These are phyloP conservation scores for Campylomormyrus tamandua DNA, from an alignment of 2,113 vertebrate species.

Conservation along the genomic window DNA sequence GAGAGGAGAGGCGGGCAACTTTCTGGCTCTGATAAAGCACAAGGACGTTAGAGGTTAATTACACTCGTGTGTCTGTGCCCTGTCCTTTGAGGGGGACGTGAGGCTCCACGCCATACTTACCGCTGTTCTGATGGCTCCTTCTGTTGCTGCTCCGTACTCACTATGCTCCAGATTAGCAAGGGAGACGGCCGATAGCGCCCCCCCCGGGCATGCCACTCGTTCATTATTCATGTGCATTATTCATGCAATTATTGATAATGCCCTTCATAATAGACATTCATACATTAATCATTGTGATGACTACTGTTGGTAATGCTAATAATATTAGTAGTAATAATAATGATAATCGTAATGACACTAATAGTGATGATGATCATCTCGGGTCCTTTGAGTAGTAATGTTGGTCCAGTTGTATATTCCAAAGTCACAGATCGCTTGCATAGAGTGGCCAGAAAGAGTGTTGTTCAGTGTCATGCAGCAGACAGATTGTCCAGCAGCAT, in stretches of 20 bases:
- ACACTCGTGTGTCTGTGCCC: constrained; percentile 16
- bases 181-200: constrained; percentile 71
- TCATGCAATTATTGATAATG: constrained; percentile 85
- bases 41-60: constrained; percentile 51
- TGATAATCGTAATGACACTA: constrained; percentile 51
- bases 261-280: constrained; percentile 77
- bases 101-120: constrained; percentile 5
- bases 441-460: background rate
- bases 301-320: constrained; percentile 65
- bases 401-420: constrained; percentile 34
- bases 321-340: constrained; percentile 69
- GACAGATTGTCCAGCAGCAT: too few species aligned
- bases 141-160: constrained; percentile 60
- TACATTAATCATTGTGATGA: constrained; percentile 75
- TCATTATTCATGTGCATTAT: constrained; percentile 82
- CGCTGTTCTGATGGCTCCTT: constrained; percentile 37
- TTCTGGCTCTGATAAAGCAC: constrained; percentile 54
- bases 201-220: constrained; percentile 72
- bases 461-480: too few species aligned
- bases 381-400: constrained; percentile 47
- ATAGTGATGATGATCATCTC: constrained; percentile 70
- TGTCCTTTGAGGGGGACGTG: constrained; percentile 6
- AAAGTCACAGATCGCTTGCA: constrained; percentile 24
- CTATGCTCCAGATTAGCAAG: constrained; percentile 66
- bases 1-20: constrained; percentile 41